phyloP scores from a whole-genome alignment of 2,888 invertebrate species.

The Calameuta idolon region DNA sequence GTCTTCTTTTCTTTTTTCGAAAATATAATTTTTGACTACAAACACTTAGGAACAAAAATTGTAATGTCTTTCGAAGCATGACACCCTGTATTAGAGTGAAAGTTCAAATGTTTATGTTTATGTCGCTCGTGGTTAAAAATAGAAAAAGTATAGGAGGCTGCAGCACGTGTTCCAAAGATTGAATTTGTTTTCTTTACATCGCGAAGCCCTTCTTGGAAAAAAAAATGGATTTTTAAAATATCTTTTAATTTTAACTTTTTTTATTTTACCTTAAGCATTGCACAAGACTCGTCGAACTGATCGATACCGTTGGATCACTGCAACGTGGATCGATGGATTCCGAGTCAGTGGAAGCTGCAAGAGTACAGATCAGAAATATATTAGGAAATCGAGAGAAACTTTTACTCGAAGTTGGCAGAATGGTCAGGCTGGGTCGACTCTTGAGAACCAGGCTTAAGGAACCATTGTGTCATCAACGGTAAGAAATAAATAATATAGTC shows the following conservation, averaged over 20 bases:
- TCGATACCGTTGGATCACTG: conserved; percentile 67
- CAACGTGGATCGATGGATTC: conserved; percentile 10
- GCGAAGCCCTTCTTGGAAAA: not conserved
- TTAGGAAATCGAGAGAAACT: conserved; percentile 74
- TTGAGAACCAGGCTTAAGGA: conserved; percentile 76
- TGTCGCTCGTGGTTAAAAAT: conserved; percentile 4
- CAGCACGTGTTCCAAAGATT: conserved; percentile 6
- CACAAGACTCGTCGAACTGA: conserved; percentile 72
- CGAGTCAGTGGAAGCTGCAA: not conserved
- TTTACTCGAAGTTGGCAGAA: conserved; percentile 78
- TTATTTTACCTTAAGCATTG: conserved; percentile 68
- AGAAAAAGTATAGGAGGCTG: not conserved
- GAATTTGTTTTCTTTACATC: conserved; percentile 13
- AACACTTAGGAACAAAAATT: not conserved
- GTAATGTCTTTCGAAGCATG: not conserved
- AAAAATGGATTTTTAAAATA: conserved; percentile 2
- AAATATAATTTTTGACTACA: not conserved
- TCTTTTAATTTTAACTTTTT: not conserved
- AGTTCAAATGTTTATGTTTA: conserved; percentile 5
- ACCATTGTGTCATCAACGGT: conserved; percentile 68
- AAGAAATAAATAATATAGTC: conserved; percentile 23
- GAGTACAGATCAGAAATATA: conserved; percentile 68
- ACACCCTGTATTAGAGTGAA: not conserved
- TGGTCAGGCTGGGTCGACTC: conserved; percentile 77
- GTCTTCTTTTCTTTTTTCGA: conserved; percentile 5